phyloP scores from a whole-genome alignment of 2,113 vertebrate species.

The Formicarius rufipectus region DNA sequence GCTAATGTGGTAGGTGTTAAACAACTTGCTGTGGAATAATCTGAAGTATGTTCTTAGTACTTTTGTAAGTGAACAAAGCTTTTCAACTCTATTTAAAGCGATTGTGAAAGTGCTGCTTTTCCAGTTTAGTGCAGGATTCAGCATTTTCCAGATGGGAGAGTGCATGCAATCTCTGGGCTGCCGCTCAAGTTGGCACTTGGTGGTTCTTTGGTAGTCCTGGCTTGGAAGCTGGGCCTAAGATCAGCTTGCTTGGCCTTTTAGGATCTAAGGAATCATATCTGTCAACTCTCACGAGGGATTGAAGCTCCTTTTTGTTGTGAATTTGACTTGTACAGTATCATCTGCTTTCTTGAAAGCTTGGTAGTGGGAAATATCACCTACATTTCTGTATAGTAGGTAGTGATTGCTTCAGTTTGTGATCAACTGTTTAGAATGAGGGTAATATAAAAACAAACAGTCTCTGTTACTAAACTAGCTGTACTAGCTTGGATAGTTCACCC shows the following conservation, averaged over 20 bases:
- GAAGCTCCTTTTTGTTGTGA: not conserved
- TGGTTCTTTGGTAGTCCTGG: not conserved
- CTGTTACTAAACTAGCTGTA: not conserved
- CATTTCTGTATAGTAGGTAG: not conserved
- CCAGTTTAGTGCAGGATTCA: not conserved
- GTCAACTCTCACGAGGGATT: not conserved
- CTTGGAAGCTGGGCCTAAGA: not conserved
- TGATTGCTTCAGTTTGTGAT: not conserved
- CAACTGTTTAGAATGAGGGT: not conserved
- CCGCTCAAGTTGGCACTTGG: not conserved
- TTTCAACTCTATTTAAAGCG: not conserved
- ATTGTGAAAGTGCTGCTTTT: not conserved
- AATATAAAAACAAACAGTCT: fast-evolving
- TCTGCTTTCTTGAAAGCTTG: not conserved
- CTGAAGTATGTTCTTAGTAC: not conserved
- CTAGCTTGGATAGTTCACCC: not conserved
- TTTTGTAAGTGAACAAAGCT: not conserved
- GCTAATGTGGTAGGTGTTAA: not conserved
- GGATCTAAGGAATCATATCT: not conserved
- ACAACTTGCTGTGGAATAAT: not conserved
- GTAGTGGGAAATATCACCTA: not conserved
- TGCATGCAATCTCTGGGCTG: not conserved
- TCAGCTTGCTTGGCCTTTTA: not conserved
- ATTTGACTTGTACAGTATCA: not conserved
- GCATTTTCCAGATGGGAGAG: not conserved